Evolutionary conservation across 2,797 vertebrate species (phyloP).

Genomic region (Oryzias dopingdopingensis): DNA sequence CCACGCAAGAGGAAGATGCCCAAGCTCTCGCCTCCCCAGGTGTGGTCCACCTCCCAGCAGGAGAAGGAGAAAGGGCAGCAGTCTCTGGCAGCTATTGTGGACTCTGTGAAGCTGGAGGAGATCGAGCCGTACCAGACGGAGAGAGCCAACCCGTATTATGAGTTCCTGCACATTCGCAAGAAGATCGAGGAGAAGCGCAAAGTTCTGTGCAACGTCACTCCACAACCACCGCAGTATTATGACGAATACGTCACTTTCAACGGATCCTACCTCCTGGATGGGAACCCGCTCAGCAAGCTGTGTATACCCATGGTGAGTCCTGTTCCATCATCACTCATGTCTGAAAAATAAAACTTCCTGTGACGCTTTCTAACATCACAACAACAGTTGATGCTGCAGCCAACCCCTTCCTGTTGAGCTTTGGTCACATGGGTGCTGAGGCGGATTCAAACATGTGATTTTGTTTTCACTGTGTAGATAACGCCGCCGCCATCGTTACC

Average conservation of each 20-base stretch:
- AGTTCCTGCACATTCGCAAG: constrained; percentile 95
- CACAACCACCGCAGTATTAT: constrained; percentile 98
- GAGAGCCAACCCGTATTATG: constrained; percentile 96
- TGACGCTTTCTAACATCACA: too few species aligned
- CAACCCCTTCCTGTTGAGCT: background rate
- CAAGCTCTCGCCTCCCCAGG: constrained; percentile 80
- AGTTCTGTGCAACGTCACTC: constrained; percentile 93
- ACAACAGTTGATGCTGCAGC: too few species aligned
- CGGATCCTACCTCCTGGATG: constrained; percentile 95
- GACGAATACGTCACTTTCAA: constrained; percentile 99
- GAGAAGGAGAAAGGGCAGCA: constrained; percentile 91
- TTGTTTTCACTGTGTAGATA: constrained; percentile 77
- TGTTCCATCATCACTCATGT: background rate
- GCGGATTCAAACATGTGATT: background rate
- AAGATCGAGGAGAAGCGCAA: constrained; percentile 99
- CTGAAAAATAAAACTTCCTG: background rate
- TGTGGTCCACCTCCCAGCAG: constrained; percentile 78
- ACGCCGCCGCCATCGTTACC: constrained; percentile 95
- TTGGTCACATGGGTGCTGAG: background rate
- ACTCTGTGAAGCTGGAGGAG: constrained; percentile 96
- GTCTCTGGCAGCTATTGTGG: constrained; percentile 93
- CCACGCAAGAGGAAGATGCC: constrained; percentile 95
- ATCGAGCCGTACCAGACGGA: constrained; percentile 97
- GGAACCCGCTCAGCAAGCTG: constrained; percentile 98
- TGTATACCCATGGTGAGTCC: constrained; percentile 96